Percentiles rank a stretch among this genome's conserved stretches.
phyloP scores from a whole-genome alignment of 2,113 vertebrate genomes.

The Rhinichthys klamathensis region DNA sequence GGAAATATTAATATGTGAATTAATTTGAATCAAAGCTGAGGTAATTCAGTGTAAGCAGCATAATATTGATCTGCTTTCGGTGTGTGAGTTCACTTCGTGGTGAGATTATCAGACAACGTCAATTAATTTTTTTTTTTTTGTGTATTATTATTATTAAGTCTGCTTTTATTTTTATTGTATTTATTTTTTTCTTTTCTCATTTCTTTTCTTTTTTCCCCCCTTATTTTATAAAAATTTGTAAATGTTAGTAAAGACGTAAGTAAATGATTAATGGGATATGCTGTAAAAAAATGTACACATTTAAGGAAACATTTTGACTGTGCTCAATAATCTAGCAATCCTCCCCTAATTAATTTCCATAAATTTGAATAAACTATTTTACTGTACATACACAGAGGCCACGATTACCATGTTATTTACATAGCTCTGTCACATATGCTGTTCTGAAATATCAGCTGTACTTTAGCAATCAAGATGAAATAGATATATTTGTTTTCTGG shows the following conservation, averaged over 20 bases:
- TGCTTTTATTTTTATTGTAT: not conserved
- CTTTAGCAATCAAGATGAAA: constrained; percentile 1
- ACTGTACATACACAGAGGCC: constrained; percentile 33
- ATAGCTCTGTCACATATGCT: constrained; percentile 34
- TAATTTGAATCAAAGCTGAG: not conserved
- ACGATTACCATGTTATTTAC: constrained; percentile 28
- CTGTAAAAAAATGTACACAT: not conserved
- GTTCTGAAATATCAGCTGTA: constrained; percentile 14
- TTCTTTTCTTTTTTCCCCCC: not conserved
- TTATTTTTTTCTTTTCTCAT: not conserved
- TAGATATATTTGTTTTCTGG: not conserved
- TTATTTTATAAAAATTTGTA: not conserved
- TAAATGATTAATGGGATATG: not conserved
- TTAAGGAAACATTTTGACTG: not conserved
- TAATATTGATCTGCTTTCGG: constrained; percentile 36
- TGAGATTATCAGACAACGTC: not conserved
- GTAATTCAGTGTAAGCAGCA: constrained; percentile 11
- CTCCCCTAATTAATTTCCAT: constrained; percentile 23
- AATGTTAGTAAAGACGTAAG: not conserved
- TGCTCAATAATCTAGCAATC: not conserved
- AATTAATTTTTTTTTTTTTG: not conserved
- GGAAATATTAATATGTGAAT: not conserved
- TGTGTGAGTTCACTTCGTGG: not conserved
- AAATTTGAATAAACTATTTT: constrained; percentile 40
- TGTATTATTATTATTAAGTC: not conserved